Percentiles rank a stretch among this genome's conserved stretches.
Conservation (phyloP, 2,797 vertebrate genomes). For the Spinus pinus region DNA sequence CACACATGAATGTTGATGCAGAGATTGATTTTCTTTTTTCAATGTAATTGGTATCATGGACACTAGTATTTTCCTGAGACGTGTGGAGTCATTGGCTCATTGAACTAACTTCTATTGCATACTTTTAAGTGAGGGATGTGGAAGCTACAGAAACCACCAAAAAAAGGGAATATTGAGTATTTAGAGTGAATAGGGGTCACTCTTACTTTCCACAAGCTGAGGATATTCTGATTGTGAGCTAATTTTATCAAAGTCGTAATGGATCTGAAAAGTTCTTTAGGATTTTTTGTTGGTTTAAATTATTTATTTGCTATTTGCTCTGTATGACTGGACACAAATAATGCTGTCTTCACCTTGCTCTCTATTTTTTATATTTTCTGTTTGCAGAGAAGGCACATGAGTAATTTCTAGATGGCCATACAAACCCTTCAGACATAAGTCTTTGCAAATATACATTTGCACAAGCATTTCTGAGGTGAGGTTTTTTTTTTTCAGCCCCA, state of each 20-base stretch:
- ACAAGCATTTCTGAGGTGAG: neutral
- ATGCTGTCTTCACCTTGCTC: neutral
- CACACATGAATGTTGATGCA: neutral
- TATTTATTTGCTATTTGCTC: neutral
- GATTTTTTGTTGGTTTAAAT: neutral
- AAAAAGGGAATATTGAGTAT: neutral
- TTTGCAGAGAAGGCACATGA: neutral
- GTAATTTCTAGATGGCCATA: neutral
- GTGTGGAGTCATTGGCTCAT: neutral
- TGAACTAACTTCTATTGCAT: neutral
- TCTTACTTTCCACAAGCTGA: neutral
- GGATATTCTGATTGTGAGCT: neutral
- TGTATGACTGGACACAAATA: neutral
- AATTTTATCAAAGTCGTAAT: neutral
- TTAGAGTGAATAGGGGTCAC: neutral
- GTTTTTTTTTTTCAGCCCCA: neutral
- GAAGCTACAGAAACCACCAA: neutral
- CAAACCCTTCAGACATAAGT: neutral
- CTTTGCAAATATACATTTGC: neutral
- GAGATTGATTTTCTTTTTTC: neutral
- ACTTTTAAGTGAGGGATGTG: neutral
- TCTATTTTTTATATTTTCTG: neutral
- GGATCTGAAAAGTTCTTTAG: neutral
- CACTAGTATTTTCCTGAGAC: neutral
- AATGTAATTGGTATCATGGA: neutral